Base-by-base conservation (phyloP, 2,888 invertebrate species). In the Epistrophella euchroma region DNA sequence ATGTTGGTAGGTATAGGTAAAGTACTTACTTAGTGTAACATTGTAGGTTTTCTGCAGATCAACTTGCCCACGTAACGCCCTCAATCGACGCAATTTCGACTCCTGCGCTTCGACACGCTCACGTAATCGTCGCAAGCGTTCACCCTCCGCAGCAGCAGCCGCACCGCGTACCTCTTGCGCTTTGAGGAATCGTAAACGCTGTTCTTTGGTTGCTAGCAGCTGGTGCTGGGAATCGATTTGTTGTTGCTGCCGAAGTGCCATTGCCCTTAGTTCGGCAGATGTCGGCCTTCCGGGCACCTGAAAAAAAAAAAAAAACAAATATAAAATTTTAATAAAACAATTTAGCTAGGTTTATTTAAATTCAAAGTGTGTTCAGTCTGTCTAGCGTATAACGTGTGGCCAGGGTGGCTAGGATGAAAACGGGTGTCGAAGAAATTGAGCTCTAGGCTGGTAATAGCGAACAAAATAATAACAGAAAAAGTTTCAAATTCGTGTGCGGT, bases 211-310 rank as follows among this genome's bases (percentile, higher is more conserved):
- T 91, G 97, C 96, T 91, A 98, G 95, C 93, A 97, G 94, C 94
- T 92, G 95, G 93, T 97, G 97, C 94, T 98, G 98, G 91, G 97
- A 96, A 94, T 98, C 98, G 92, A 98, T 98, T 95, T 98, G 98
- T 93, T 98, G 97, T 94, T 98, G 98, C 94, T 99, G 99, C 91
- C 98, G 95, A 93, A 97, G 95, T 93, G 98, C 98, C 98, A 98
- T 98, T 93, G 98, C 98, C 95, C 98, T 98, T 94, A 98, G 96
- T 95, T 98, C 98, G 93, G 96, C 96, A 94, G 98, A 95, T 93
- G 97, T 97, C 95, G 97, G 95, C 96, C 97, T 97, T 95, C 96
- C 96, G 95, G 96, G 96, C 96, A 97, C 95, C 97, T 97, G 94
- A 89, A 95, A 88, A 72, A 72, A 35, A 17, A 66, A 60, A 35